These are phyloP conservation scores for Leptopilina drosophilae DNA, from an alignment of 2,888 invertebrate genomes.

Conservation along the genomic window DNA sequence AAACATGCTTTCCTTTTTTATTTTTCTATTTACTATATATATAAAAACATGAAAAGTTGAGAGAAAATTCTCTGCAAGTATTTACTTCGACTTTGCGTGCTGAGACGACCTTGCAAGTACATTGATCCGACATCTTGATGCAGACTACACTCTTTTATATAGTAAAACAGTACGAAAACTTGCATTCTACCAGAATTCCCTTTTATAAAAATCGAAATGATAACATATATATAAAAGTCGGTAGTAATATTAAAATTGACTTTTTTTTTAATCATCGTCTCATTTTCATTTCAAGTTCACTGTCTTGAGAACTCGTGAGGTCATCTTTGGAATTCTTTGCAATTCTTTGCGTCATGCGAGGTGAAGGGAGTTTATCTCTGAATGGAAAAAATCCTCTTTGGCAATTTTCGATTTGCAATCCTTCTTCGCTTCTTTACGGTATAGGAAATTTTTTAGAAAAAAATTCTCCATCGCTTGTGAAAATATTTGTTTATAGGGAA, in stretches of 20 bases:
- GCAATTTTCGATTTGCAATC: background rate
- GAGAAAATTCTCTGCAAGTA: constrained; percentile 18
- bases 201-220: no score
- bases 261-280: background rate
- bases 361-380: constrained; percentile 18
- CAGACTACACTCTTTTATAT: background rate
- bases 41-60: background rate
- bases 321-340: constrained; percentile 25
- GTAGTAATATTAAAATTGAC: no score
- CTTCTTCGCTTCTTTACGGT: no score
- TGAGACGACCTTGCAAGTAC: constrained; percentile 34
- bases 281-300: constrained; percentile 17
- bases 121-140: constrained; percentile 27
- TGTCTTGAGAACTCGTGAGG: constrained; percentile 22
- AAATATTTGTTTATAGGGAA: background rate
- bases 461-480: background rate
- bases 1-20: constrained; percentile 23
- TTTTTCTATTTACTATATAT: no score
- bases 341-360: constrained; percentile 18
- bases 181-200: no score
- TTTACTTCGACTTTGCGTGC: constrained; percentile 27
- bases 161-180: background rate
- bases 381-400: background rate
- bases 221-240: no score
- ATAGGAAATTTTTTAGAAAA: background rate